Evolutionary conservation across 2,888 invertebrate genomes (phyloP).

Genomic region (Chelonus formosanus): DNA sequence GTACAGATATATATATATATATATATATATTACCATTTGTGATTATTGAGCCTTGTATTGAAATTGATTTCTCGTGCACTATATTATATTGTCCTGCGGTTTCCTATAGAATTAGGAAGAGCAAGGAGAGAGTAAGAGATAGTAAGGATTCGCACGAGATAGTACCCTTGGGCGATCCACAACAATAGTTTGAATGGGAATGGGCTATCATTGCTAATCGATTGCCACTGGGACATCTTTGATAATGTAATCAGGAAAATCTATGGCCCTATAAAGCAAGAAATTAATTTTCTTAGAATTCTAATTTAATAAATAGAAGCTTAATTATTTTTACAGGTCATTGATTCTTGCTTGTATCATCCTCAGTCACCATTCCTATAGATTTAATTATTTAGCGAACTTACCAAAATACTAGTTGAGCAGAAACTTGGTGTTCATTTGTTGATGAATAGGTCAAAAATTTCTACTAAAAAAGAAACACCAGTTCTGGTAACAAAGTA

Average conservation of each 20-base stretch:
- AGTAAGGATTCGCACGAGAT: conserved; percentile 45
- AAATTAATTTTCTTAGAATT: no score
- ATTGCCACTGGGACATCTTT: conserved; percentile 54
- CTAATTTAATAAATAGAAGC: no score
- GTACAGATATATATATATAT: neutral
- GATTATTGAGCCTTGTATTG: conserved; percentile 7
- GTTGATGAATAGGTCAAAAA: no score
- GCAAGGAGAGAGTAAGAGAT: conserved; percentile 22
- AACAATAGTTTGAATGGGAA: conserved; percentile 50
- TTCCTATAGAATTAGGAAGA: conserved; percentile 7
- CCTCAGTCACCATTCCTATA: no score
- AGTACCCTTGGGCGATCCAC: conserved; percentile 44
- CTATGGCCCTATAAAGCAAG: conserved; percentile 45
- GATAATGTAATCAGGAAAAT: conserved; percentile 58
- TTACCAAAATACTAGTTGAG: no score
- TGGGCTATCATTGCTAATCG: conserved; percentile 59
- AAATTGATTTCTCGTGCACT: conserved; percentile 19
- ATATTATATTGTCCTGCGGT: conserved; percentile 18
- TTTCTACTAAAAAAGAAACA: no score
- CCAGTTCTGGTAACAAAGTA: no score
- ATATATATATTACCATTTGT: conserved; percentile 7
- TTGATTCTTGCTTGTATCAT: no score
- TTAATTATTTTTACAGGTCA: no score
- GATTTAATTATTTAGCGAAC: no score
- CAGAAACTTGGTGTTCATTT: no score